Evolutionary conservation across 2,888 invertebrate species (phyloP).

Genomic region (Chloroclystis v-ata): DNA sequence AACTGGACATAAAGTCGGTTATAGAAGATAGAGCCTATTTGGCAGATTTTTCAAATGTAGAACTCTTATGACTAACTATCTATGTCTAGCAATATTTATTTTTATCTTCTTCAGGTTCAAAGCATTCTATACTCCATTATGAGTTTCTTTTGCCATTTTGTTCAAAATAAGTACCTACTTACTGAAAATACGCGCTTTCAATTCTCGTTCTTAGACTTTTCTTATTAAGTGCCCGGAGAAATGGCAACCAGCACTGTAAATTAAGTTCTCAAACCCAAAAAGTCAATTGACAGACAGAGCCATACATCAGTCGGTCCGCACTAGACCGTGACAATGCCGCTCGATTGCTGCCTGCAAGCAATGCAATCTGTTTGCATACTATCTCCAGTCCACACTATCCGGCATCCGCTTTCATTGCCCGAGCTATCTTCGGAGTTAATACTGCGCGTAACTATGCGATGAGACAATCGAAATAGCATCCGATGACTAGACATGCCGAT

Average conservation of each 20-base stretch:
- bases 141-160: no score
- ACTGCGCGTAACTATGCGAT: slow-evolving; percentile 14
- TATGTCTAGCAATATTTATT: no score
- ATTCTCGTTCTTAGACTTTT: no score
- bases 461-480: slow-evolving; percentile 16
- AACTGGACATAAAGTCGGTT: no score
- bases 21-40: no score
- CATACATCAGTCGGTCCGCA: slow-evolving; percentile 30
- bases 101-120: no score
- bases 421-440: slow-evolving; percentile 23
- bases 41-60: no score
- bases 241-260: neutral
- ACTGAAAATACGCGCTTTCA: no score
- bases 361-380: slow-evolving; percentile 7
- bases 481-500: neutral
- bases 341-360: slow-evolving; percentile 22
- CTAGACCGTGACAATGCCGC: slow-evolving; percentile 31
- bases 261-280: slow-evolving; percentile 14
- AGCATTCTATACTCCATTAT: no score
- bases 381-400: slow-evolving; percentile 1
- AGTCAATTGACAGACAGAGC: slow-evolving; percentile 24
- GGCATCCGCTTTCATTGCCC: slow-evolving; percentile 26
- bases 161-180: no score
- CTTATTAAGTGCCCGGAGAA: neutral
- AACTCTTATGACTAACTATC: no score